phyloP scores from a whole-genome alignment of 1,140 invertebrate species.

The Tachypleus tridentatus region DNA sequence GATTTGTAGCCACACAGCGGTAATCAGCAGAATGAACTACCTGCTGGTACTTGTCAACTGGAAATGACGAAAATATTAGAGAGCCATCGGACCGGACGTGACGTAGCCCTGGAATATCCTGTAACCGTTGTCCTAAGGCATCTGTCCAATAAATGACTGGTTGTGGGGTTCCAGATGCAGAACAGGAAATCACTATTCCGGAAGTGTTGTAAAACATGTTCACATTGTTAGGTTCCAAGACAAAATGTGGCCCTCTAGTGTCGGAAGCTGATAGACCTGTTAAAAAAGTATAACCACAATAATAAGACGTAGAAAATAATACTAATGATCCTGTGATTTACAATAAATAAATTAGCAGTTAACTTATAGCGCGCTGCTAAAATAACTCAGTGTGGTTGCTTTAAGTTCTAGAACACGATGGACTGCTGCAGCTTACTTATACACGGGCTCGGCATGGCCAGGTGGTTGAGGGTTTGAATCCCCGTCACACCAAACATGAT shows the following conservation, averaged over 20 bases:
- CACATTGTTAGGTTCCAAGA: constrained; percentile 31
- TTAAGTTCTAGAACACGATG: too few relatives aligned
- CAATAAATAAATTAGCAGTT: too few relatives aligned
- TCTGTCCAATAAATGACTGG: constrained; percentile 37
- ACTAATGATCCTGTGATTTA: too few relatives aligned
- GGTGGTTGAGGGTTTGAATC: too few relatives aligned
- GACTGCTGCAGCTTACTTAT: too few relatives aligned
- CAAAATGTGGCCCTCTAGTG: constrained; percentile 30
- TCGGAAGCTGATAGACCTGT: too few relatives aligned
- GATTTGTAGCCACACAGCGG: constrained; percentile 59
- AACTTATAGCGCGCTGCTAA: too few relatives aligned
- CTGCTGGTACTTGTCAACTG: constrained; percentile 24
- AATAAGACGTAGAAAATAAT: too few relatives aligned
- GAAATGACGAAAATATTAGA: constrained; percentile 35
- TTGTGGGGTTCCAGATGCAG: constrained; percentile 36
- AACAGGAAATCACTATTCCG: constrained; percentile 42
- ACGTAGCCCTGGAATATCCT: constrained; percentile 28
- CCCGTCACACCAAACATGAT: too few relatives aligned
- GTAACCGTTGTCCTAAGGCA: constrained; percentile 30
- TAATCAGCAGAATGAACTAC: constrained; percentile 36
- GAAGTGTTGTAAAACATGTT: constrained; percentile 36
- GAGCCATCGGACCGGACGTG: constrained; percentile 36
- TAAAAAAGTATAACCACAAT: too few relatives aligned
- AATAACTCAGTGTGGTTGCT: too few relatives aligned
- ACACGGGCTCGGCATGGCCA: too few relatives aligned